A percentile compares a stretch with the other conserved stretches of the same genome.
Conservation (phyloP, 1,140 invertebrate species). For the Drosophila arizonae region DNA sequence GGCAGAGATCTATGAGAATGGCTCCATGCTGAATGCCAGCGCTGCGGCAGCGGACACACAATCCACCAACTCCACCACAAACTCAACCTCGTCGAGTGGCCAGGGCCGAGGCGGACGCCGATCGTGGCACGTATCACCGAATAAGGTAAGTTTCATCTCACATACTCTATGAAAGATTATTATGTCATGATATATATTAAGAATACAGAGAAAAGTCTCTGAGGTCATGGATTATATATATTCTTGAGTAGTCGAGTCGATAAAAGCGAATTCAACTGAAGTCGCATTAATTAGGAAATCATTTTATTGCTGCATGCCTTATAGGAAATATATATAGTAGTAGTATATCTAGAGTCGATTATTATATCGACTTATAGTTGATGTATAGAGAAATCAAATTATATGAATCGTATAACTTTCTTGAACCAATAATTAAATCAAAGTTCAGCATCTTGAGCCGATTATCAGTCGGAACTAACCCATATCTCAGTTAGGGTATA, state of each 20-base stretch:
- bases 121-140: slow-evolving; percentile 88
- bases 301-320: no score
- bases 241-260: not conserved
- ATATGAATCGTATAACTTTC: no score
- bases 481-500: not conserved
- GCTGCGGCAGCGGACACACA: slow-evolving; percentile 28
- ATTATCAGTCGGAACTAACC: no score
- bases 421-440: no score
- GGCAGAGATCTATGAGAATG: slow-evolving; percentile 79
- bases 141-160: slow-evolving; percentile 85
- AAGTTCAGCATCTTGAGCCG: no score
- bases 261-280: no score
- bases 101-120: slow-evolving; percentile 84
- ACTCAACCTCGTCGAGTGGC: slow-evolving; percentile 25
- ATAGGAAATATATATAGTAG: no score
- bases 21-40: slow-evolving; percentile 63
- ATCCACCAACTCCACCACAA: slow-evolving; percentile 16
- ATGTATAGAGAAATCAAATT: no score
- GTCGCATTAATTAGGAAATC: no score
- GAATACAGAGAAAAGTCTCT: not conserved
- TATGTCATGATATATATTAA: no score
- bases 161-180: not conserved
- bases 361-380: no score
- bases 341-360: no score
- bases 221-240: not conserved